Base-by-base conservation (phyloP, 37 sponge, comb jelly and placozoan species). In the Cliona cf. orientalis region DNA sequence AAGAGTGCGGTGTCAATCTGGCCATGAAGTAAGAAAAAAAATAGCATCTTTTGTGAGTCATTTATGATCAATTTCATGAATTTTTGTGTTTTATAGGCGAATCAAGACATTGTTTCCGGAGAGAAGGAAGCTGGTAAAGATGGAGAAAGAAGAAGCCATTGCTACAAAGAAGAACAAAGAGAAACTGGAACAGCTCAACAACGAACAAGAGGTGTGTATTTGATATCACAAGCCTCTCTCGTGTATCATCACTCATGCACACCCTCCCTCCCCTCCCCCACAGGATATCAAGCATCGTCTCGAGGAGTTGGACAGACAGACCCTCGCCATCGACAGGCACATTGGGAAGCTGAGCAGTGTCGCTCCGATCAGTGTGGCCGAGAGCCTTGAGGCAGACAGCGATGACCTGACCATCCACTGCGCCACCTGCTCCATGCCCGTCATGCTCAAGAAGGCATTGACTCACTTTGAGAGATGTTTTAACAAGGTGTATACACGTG, bases 391-490 rank as follows among this genome's bases (percentile, higher is more conserved):
- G 31, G 79, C 39, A 1, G 89, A 94, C 44, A 81, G 46, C 62
- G 95, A 93, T 69, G 97, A 95, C 60, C 79, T 91, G 32, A 93
- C 93, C 32, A 79, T 98, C 32, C 72, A 95, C 73, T 98, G 99
- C 85, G 89, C 97, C 43, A 94, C 95, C 19, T 98, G 99, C 69
- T 89, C 97, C 22, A 71, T 82, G 49, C 89, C 87, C 0, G 73
- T 86, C 55, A 60, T 78, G 5, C 59, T 94, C 53, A 91, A 87
- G 86, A 94, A 89, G 37, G 97, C 97, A 37, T 60, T 89, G 45
- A 34, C 69, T 0, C 99, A 98, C 93, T 87, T 98, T 92, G 99
- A 98, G 80, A 89, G 81, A 71, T 98, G 99, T 64, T 98, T 84
- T 79, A 90, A 62, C 55, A 98, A 94, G 93, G 97, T 98, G 44